Base-by-base conservation (phyloP, 1,140 invertebrate species). In the Tetraneura akinire region DNA sequence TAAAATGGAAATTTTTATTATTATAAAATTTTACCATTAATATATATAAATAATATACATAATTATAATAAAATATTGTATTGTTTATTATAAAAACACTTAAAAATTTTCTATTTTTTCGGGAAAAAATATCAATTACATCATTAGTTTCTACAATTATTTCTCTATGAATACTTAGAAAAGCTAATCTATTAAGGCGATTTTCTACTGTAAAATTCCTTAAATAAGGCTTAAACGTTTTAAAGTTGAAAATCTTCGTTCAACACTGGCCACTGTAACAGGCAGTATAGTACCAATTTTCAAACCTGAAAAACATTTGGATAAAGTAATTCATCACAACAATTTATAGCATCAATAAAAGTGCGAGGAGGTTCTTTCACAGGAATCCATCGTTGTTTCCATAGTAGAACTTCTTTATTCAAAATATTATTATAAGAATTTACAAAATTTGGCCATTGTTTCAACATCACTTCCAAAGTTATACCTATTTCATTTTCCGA, bases 191-290 rank as follows among this genome's bases (percentile, higher is more conserved):
- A 57, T 57, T 57, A 3, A 60, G 13, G 0, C 23, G 23, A 29
- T 29, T 60, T 26, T 60, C 23, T 13, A 3, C 55, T 1, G 3
- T 60, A 3, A 1, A 60, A 60, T 60, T 60, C 4, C 55, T 60
- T 5, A 60, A 60, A 4, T 60, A 60, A 14, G 23, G 26, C 13
- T 60, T 60, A 60, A 60, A 60, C 23, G 23, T 60, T 60, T 57
- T 26, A 57, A 57, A 4, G 55, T 57, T 57, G 23, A 60, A 60
- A 60, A 60, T 21, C 55, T 60, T 23, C 55, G 55, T 60, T 60
- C 13, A 26, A 29, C 13, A 13, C 21, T 60, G 1, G 13, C 13
- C 23, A 26, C 55, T 57, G 21, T 57, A 3, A 57, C 55, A 3
- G 55, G 21, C 21, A 57, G 23, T 21, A 21, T 26, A 57, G 21